Percentiles rank a stretch among this genome's conserved stretches.
These are phyloP conservation scores for Garra rufa DNA, from an alignment of 2,113 vertebrate genomes.

Conservation along the genomic window DNA sequence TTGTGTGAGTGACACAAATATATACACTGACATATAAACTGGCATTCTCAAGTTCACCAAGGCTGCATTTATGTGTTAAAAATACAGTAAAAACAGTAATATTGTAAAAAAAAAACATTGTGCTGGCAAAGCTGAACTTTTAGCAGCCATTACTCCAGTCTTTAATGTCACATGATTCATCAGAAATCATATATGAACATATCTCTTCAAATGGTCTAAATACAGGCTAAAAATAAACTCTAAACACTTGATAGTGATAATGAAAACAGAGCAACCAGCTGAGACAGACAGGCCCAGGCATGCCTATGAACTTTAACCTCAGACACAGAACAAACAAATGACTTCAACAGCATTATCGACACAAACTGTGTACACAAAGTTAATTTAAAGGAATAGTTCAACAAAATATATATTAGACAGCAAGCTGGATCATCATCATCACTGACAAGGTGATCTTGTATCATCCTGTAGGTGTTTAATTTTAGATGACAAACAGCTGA, in stretches of 20 bases:
- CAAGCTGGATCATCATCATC: neutral
- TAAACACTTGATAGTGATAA: neutral
- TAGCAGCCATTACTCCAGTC: no score
- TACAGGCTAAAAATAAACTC: neutral
- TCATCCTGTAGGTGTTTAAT: neutral
- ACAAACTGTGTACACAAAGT: neutral
- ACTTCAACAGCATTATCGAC: neutral
- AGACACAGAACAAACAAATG: constrained; percentile 6
- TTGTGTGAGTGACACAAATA: neutral
- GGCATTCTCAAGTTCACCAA: neutral
- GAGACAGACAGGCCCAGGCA: constrained; percentile 24
- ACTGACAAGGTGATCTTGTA: neutral
- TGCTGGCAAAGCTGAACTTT: neutral
- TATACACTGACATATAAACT: constrained; percentile 18
- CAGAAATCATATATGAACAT: neutral
- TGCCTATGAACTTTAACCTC: constrained; percentile 15
- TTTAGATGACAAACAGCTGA: neutral
- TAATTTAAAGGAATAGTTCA: neutral
- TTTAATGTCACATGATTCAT: neutral
- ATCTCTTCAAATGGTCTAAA: neutral
- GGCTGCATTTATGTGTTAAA: neutral
- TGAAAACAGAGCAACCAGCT: neutral
- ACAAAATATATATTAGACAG: neutral
- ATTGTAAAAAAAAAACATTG: no score
- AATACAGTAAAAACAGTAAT: neutral